Evolutionary conservation across 2,797 vertebrate species (phyloP).

Genomic region (Toxotes lorentzi): DNA sequence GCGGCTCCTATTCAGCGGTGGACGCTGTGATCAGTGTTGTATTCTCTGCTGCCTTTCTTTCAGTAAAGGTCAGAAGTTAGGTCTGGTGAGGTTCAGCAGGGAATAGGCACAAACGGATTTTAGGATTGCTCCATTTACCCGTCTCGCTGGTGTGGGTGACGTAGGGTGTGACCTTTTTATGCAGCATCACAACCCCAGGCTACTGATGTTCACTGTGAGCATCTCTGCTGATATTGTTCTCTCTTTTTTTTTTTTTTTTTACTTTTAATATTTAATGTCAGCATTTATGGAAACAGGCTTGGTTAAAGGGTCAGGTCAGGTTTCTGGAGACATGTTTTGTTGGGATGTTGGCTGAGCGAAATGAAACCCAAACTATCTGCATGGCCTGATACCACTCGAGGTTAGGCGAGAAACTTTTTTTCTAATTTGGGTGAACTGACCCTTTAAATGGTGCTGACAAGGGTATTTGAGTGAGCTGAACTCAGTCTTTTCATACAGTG

Average conservation of each 20-base stretch:
- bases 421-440: background rate
- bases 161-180: slow-evolving; percentile 38
- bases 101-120: slow-evolving; percentile 24
- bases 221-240: slow-evolving; percentile 8
- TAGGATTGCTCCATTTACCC: slow-evolving; percentile 30
- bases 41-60: background rate
- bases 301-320: background rate
- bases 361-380: too few species aligned
- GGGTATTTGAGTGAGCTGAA: background rate
- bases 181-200: background rate
- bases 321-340: background rate
- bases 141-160: slow-evolving; percentile 23
- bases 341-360: background rate
- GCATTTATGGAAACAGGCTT: slow-evolving; percentile 10
- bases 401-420: background rate
- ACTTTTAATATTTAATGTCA: slow-evolving; percentile 13
- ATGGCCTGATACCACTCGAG: background rate
- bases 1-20: slow-evolving; percentile 16
- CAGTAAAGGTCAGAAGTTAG: slow-evolving; percentile 27
- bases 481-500: background rate
- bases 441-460: background rate
- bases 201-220: background rate
- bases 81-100: slow-evolving; percentile 8
- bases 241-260: slow-evolving; percentile 1
- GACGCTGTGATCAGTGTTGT: slow-evolving; percentile 13